Evolutionary conservation across 2,113 vertebrate genomes (phyloP).

Genomic region (Chaetorhynchus papuensis): DNA sequence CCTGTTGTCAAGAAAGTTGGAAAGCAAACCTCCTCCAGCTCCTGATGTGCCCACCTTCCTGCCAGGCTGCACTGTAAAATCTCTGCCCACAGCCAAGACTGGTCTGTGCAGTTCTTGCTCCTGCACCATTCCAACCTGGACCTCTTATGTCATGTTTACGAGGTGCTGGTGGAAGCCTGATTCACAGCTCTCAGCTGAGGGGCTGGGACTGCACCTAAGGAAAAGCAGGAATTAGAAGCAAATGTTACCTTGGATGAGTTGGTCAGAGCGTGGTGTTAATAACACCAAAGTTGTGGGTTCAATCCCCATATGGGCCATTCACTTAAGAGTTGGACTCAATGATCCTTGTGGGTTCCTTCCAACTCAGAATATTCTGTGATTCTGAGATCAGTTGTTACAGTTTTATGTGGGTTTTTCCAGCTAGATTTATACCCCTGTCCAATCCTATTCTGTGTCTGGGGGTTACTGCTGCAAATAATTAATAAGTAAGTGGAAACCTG

Average conservation of each 20-base stretch:
- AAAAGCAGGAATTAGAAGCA: background rate
- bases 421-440: background rate
- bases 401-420: background rate
- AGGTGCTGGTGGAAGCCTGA: background rate
- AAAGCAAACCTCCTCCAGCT: background rate
- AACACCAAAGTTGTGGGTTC: background rate
- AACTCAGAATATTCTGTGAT: background rate
- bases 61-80: background rate
- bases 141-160: accelerated
- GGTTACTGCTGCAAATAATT: background rate
- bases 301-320: accelerated
- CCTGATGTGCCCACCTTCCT: background rate
- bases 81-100: background rate
- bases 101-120: background rate
- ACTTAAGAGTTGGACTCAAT: background rate
- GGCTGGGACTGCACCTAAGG: background rate
- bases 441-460: background rate
- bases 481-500: background rate
- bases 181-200: background rate
- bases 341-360: background rate
- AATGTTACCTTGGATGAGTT: background rate
- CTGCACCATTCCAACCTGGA: background rate
- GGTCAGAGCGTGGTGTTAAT: background rate
- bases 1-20: background rate
- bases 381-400: background rate